Percentiles rank a stretch among this genome's conserved stretches.
phyloP scores from a whole-genome alignment of 2,888 invertebrate genomes.

The Urechis unicinctus region DNA sequence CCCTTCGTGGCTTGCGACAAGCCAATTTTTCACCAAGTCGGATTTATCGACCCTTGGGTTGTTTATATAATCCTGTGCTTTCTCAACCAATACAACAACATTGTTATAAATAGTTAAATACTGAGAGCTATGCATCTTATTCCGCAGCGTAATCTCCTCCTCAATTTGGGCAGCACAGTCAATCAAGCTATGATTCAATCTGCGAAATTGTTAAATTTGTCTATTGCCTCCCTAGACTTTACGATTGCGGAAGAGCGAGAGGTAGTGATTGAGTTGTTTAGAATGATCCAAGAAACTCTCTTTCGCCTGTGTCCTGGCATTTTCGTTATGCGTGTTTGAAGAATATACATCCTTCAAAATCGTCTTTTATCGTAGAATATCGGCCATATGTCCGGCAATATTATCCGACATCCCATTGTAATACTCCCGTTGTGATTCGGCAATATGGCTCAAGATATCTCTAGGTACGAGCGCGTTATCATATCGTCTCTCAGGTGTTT shows the following conservation, averaged over 20 bases:
- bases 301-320: slow-evolving; percentile 2
- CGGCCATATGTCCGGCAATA: slow-evolving; percentile 11
- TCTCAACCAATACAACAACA: slow-evolving; percentile 5
- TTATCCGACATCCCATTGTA: slow-evolving; percentile 12
- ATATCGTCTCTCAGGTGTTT: slow-evolving; percentile 17
- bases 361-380: slow-evolving; percentile 5
- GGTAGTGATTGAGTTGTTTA: slow-evolving; percentile 1
- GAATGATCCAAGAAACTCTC: slow-evolving; percentile 2
- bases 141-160: not conserved
- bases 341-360: slow-evolving; percentile 10
- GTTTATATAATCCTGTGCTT: slow-evolving; percentile 6
- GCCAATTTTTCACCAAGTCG: slow-evolving; percentile 4
- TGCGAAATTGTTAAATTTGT: slow-evolving; percentile 2
- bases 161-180: not conserved
- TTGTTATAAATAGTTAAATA: not conserved
- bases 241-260: slow-evolving; percentile 9
- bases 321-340: slow-evolving; percentile 10
- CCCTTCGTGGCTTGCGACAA: not conserved
- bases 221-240: not conserved
- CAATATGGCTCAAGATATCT: not conserved
- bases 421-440: slow-evolving; percentile 1
- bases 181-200: slow-evolving; percentile 8
- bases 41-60: slow-evolving; percentile 1
- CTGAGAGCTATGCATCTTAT: not conserved
- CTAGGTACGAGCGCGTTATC: slow-evolving; percentile 13